Percentiles rank a stretch among this genome's conserved stretches.
Evolutionary conservation across 2,113 vertebrate genomes (phyloP).

Genomic region (Ovis canadensis): DNA sequence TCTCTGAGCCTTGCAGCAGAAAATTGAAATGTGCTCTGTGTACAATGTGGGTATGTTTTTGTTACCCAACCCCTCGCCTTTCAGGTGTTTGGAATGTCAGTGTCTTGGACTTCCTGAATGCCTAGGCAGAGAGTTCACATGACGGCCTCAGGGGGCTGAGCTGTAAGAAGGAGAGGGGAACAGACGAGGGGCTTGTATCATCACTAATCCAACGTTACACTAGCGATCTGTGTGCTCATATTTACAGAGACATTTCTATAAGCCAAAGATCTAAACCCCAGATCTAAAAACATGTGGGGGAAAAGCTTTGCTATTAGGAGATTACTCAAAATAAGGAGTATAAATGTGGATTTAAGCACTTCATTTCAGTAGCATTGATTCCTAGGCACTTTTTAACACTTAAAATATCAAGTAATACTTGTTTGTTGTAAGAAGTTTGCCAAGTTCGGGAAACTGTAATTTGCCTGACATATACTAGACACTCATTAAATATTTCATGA

Average conservation of each 20-base stretch:
- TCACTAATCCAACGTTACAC: not conserved
- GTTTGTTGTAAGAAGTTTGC: not conserved
- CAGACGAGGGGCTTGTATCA: fast-evolving
- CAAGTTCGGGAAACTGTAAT: not conserved
- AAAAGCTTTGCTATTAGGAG: not conserved
- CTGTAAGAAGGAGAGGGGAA: not conserved
- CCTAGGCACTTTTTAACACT: not conserved
- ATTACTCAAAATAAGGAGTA: not conserved
- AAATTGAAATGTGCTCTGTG: conserved; percentile 21
- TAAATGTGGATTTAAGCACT: not conserved
- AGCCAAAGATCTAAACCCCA: not conserved
- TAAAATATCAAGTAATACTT: not conserved
- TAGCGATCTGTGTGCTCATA: not conserved
- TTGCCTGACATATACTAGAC: not conserved
- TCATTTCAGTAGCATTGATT: not conserved
- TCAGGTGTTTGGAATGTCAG: not conserved
- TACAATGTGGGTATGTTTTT: not conserved
- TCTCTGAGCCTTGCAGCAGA: conserved; percentile 20
- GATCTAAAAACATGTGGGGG: not conserved
- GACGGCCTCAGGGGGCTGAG: not conserved
- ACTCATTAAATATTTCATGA: not conserved
- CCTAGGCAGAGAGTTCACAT: not conserved
- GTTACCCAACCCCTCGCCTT: not conserved
- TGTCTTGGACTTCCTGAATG: not conserved
- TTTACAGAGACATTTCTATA: not conserved